Percentiles rank a stretch among this genome's conserved stretches.
phyloP scores from a whole-genome alignment of 2,888 invertebrate genomes.

The Caenorhabditis doughertyi region DNA sequence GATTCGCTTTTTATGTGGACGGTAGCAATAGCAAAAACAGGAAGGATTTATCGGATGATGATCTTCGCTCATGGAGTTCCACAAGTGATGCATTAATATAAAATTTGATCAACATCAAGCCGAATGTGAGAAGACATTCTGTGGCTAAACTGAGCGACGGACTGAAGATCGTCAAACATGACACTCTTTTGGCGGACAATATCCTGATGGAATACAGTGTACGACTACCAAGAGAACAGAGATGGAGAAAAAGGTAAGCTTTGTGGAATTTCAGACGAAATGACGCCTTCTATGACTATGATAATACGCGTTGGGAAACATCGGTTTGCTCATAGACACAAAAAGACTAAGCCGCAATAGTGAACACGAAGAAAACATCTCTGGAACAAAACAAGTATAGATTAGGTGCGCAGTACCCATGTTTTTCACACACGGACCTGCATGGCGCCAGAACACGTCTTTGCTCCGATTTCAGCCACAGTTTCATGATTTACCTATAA shows the following conservation, averaged over 20 bases:
- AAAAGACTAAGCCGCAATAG: no score
- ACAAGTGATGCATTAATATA: not conserved
- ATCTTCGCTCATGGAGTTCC: constrained; percentile 68
- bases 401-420: no score
- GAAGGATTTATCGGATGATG: constrained; percentile 66
- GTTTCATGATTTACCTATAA: no score
- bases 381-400: no score
- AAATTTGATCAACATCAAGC: constrained; percentile 59
- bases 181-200: constrained; percentile 61
- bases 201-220: constrained; percentile 74
- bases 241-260: constrained; percentile 65
- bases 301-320: no score
- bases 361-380: no score
- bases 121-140: constrained; percentile 69
- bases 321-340: no score
- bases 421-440: no score
- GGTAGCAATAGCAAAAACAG: constrained; percentile 45
- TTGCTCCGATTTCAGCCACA: no score
- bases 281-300: no score
- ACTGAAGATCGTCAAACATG: constrained; percentile 57
- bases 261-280: no score
- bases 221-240: constrained; percentile 67
- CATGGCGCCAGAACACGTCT: no score
- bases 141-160: constrained; percentile 58
- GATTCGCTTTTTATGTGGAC: constrained; percentile 71